phyloP scores from a whole-genome alignment of 2,113 vertebrate genomes.

The Stigmatopora nigra region DNA sequence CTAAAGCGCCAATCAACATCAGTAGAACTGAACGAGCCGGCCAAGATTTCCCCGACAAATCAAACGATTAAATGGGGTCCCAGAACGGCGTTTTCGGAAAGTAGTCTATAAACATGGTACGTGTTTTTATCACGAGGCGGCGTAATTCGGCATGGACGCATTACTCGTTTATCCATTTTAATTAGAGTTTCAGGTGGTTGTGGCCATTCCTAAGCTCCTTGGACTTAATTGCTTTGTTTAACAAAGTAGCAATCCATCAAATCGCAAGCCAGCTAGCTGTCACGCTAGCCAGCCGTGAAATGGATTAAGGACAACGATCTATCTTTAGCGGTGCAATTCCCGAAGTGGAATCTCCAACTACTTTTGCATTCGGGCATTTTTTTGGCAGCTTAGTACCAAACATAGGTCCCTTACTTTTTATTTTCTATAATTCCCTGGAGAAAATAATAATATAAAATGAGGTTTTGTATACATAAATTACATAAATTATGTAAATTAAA shows the following conservation, averaged over 20 bases:
- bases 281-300: constrained; percentile 60
- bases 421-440: no score
- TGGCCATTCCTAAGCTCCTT: constrained; percentile 43
- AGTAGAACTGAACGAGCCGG: no score
- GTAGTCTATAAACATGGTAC: constrained; percentile 6
- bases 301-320: constrained; percentile 46
- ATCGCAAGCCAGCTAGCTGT: constrained; percentile 54
- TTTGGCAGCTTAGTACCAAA: no score
- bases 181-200: constrained; percentile 49
- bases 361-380: no score
- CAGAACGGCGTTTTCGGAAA: neutral
- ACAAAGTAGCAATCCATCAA: constrained; percentile 71
- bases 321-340: constrained; percentile 19
- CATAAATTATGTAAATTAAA: no score
- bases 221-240: constrained; percentile 69
- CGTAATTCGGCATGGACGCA: constrained; percentile 14
- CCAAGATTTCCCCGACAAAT: no score
- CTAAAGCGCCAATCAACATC: no score
- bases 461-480: no score
- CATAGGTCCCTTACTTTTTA: no score
- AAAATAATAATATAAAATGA: no score
- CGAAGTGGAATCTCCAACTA: no score
- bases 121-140: neutral
- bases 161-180: constrained; percentile 54
- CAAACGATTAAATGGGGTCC: no score